Percentiles rank a stretch among this genome's conserved stretches.
Conservation (phyloP, 2,797 vertebrate genomes). For the Lithobates pipiens region DNA sequence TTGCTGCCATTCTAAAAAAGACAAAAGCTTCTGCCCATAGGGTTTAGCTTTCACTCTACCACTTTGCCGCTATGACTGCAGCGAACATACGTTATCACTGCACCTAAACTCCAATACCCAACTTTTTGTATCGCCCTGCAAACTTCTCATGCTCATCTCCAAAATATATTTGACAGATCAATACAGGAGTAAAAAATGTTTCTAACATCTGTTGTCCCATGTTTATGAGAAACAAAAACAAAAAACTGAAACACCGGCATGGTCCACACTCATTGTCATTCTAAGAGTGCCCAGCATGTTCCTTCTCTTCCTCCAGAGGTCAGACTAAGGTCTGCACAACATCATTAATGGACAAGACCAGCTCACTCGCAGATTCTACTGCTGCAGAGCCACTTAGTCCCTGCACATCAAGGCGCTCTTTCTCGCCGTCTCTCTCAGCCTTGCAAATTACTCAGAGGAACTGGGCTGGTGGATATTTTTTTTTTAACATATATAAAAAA, state of each 20-base stretch:
- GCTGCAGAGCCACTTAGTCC: conserved; percentile 67
- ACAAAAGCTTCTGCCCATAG: too few relatives aligned
- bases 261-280: conserved; percentile 77
- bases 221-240: conserved; percentile 8
- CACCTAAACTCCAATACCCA: not conserved
- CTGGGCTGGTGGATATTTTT: conserved; percentile 74
- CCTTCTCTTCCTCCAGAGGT: conserved; percentile 77
- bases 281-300: conserved; percentile 67
- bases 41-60: too few relatives aligned
- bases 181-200: not conserved
- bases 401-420: conserved; percentile 77
- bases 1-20: too few relatives aligned
- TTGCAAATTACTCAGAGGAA: conserved; percentile 85
- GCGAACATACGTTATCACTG: not conserved
- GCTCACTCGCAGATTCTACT: conserved; percentile 68
- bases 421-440: conserved; percentile 74
- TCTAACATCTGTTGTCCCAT: conserved; percentile 14
- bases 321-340: conserved; percentile 75
- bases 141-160: not conserved
- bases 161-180: not conserved
- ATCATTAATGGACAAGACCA: conserved; percentile 75
- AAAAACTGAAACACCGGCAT: conserved; percentile 45
- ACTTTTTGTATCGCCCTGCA: not conserved
- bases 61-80: too few relatives aligned
- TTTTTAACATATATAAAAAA: conserved; percentile 66